phyloP scores from a whole-genome alignment of 1,140 invertebrate genomes.

The Bombus affinis region DNA sequence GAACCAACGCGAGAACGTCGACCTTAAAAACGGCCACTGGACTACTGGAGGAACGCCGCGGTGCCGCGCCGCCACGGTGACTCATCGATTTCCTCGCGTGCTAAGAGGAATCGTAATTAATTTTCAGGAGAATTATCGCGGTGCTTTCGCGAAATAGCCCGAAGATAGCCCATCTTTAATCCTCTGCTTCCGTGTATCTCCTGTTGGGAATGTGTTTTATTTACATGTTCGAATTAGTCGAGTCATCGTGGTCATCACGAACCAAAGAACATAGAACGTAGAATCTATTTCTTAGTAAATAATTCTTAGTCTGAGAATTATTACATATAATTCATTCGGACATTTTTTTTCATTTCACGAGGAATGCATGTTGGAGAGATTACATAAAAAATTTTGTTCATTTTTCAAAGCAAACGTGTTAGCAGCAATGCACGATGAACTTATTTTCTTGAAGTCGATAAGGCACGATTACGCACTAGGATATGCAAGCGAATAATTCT shows the following conservation, averaged over 20 bases:
- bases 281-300: background rate
- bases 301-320: background rate
- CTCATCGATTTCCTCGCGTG: conserved; percentile 13
- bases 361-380: too few relatives aligned
- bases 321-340: background rate
- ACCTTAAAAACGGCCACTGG: conserved; percentile 33
- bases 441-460: background rate
- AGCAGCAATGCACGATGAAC: too few relatives aligned
- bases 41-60: background rate
- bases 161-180: background rate
- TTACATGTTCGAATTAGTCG: background rate
- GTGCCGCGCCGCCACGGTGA: background rate
- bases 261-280: background rate
- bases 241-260: background rate
- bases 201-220: background rate
- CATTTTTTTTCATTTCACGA: background rate
- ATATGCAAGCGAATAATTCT: background rate
- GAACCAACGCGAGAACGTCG: conserved; percentile 25
- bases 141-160: background rate
- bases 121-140: conserved; percentile 3
- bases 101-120: conserved; percentile 25
- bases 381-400: background rate
- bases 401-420: conserved; percentile 5
- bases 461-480: background rate
- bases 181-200: background rate